Base-by-base conservation (phyloP, 2,113 vertebrate genomes). In the Planiliza haematocheilus region DNA sequence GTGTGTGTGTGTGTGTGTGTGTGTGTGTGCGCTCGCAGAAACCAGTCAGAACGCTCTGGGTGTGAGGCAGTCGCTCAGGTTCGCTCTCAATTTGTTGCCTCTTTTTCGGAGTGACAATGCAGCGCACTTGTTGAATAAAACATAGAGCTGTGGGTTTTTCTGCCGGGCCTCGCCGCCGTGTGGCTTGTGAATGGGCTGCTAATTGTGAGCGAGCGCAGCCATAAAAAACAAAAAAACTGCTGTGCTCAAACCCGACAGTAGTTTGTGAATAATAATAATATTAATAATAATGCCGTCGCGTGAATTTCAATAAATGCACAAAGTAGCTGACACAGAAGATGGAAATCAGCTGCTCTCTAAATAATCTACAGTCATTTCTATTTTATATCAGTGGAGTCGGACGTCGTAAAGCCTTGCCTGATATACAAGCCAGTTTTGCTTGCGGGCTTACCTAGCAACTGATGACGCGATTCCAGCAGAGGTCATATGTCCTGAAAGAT, bases 41-140 rank as follows among this genome's bases (percentile, higher is more conserved):
- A n/a, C 7, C 10, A 42, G 41, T 55, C 34, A 51, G 21, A 70
- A 62, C 24, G 50, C 16, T 52, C 37, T n/a, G 7, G n/a, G 17
- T 43, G 63, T 67, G n/a, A 66, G 18, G 39, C 13, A n/a, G 55
- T 0, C 7, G 42, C 18, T 24, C 45, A 24, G 7, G 13, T 52
- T 7, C 9, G 2, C 11, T 34, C 30, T 58, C 13, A 2, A 39
- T 42, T 10, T 7, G 7, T 38, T 10, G 45, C 13, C 16, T 18
- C 10, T 71, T 30, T 30, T 30, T 30, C 2, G 10, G 16, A 10
- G 18, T 41, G 11, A 14, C 39, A n/a, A 20, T 12, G 11, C 41
- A 49, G 4, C 7, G 18, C 48, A 60, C 61, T 46, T 70, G 48
- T 50, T 56, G 56, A 45, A 41, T 60, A 20, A 70, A 57, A 51